Percentiles rank a stretch among this genome's conserved stretches.
These are phyloP conservation scores for Drosophila eohydei DNA, from an alignment of 2,888 invertebrate genomes.

Conservation along the genomic window DNA sequence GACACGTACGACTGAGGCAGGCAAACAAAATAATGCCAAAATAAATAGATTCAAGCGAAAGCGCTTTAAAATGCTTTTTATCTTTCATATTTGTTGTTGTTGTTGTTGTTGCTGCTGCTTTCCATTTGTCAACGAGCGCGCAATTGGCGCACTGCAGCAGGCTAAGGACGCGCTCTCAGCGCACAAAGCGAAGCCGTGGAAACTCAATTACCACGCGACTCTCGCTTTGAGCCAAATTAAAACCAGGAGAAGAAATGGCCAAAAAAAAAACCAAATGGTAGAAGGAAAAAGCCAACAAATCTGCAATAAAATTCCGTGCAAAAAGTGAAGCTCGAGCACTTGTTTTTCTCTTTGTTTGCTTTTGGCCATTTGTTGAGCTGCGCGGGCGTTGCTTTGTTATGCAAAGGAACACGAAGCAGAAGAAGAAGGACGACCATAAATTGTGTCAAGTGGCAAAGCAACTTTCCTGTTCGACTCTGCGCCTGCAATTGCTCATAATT, in stretches of 20 bases:
- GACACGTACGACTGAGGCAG: conserved; percentile 35
- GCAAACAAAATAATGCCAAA: conserved; percentile 6
- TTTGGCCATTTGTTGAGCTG: conserved; percentile 43
- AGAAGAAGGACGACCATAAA: conserved; percentile 47
- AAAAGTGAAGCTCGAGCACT: conserved; percentile 43
- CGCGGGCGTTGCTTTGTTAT: conserved; percentile 52
- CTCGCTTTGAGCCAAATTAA: conserved; percentile 51
- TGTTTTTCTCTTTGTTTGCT: conserved; percentile 23
- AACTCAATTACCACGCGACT: conserved; percentile 61
- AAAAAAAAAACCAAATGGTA: background rate
- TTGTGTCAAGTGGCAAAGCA: conserved; percentile 64
- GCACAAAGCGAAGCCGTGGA: conserved; percentile 36
- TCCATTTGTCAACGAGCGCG: conserved; percentile 28
- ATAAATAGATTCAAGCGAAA: conserved; percentile 20
- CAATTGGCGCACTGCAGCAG: conserved; percentile 40
- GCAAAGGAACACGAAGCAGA: conserved; percentile 39
- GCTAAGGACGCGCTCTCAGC: conserved; percentile 13
- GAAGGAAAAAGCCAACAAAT: conserved; percentile 29
- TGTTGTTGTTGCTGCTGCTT: background rate
- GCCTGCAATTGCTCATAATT: conserved; percentile 63
- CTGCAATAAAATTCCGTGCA: conserved; percentile 6
- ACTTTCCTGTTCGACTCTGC: conserved; percentile 8
- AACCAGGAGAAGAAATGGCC: conserved; percentile 17
- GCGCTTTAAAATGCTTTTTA: conserved; percentile 21
- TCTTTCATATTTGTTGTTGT: conserved; percentile 16